phyloP scores from a whole-genome alignment of 2,797 vertebrate species.

The Halcyon chelicuti region DNA sequence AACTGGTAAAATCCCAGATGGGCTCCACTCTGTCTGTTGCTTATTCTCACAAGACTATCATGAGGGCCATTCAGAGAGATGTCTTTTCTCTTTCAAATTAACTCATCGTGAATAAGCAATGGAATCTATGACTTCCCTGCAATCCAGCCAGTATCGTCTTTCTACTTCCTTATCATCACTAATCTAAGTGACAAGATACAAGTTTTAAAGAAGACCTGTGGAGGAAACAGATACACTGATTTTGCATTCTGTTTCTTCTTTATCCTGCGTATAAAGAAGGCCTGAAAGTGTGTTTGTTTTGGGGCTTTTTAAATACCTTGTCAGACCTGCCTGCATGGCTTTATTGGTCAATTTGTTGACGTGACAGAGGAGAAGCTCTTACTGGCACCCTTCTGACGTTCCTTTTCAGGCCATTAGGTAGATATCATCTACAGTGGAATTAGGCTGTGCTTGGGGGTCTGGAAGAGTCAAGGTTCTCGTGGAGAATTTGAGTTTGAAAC shows the following conservation, averaged over 20 bases:
- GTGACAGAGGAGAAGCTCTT: not conserved
- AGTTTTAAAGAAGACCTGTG: not conserved
- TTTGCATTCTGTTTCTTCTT: not conserved
- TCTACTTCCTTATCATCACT: not conserved
- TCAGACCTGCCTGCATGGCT: not conserved
- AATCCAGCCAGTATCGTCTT: slow-evolving; percentile 13
- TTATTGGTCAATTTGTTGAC: not conserved
- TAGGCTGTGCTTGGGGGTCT: not conserved
- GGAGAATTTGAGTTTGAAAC: not conserved
- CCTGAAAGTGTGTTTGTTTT: not conserved
- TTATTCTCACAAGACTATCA: slow-evolving; percentile 68
- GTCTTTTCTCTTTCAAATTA: slow-evolving; percentile 48
- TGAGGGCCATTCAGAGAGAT: slow-evolving; percentile 33
- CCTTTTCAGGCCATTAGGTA: not conserved
- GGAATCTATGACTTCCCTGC: not conserved
- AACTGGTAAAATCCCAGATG: slow-evolving; percentile 38
- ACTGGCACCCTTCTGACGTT: not conserved
- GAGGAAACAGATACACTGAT: not conserved
- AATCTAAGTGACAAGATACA: not conserved
- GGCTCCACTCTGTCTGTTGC: slow-evolving; percentile 64
- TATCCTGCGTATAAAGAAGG: not conserved
- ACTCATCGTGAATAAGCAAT: slow-evolving; percentile 24
- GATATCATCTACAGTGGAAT: not conserved
- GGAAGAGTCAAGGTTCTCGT: not conserved
- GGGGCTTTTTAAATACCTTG: not conserved